These are phyloP conservation scores for Matsumurasca onukii DNA, from an alignment of 1,140 invertebrate genomes.

Conservation along the genomic window DNA sequence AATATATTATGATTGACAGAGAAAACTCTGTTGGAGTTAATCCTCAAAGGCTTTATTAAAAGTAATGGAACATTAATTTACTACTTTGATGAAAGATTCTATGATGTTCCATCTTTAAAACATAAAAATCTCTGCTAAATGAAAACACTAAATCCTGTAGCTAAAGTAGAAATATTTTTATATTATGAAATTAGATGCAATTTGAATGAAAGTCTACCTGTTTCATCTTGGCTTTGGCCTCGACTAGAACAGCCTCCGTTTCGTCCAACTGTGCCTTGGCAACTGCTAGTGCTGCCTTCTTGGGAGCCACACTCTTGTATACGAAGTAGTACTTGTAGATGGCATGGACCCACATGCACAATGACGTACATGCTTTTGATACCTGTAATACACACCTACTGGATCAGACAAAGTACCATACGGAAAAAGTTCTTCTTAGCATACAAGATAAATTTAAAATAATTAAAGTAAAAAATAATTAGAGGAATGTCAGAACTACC, in stretches of 20 bases:
- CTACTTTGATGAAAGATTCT: neutral
- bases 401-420: neutral
- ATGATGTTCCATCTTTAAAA: neutral
- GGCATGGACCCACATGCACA: conserved; percentile 66
- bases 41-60: neutral
- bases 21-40: neutral
- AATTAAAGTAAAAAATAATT: neutral
- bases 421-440: neutral
- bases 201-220: conserved; percentile 39
- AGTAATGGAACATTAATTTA: neutral
- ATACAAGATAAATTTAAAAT: neutral
- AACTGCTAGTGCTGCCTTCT: conserved; percentile 57
- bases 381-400: conserved; percentile 49
- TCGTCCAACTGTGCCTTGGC: conserved; percentile 60
- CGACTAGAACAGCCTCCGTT: conserved; percentile 62
- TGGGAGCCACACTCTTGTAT: conserved; percentile 57
- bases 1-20: neutral
- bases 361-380: conserved; percentile 74
- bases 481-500: neutral
- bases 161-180: neutral
- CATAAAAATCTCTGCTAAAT: too few species aligned
- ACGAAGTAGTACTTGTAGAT: conserved; percentile 69
- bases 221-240: conserved; percentile 59
- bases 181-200: neutral
- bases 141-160: too few species aligned